These are phyloP conservation scores for Pachydiplax longipennis DNA, from an alignment of 2,888 invertebrate genomes.

Conservation along the genomic window DNA sequence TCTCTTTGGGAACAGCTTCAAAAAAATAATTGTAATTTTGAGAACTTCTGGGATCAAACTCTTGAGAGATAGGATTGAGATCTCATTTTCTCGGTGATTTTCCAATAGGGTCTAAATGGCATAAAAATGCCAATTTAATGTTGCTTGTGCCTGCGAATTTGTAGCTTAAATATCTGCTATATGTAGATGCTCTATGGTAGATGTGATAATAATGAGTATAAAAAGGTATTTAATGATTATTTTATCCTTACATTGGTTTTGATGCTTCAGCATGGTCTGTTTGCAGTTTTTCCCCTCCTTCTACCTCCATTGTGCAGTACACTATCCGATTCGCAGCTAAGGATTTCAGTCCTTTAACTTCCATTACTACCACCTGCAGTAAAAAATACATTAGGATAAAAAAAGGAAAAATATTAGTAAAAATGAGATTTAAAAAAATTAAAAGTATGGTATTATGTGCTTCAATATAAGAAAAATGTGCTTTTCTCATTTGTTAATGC, in stretches of 20 bases:
- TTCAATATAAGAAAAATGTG: background rate
- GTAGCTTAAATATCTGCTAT: too few relatives aligned
- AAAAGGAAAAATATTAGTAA: background rate
- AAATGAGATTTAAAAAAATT: background rate
- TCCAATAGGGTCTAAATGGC: too few relatives aligned
- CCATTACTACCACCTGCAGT: slow-evolving; percentile 93
- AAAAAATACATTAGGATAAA: background rate
- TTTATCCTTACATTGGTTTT: slow-evolving; percentile 84
- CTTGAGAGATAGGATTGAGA: too few relatives aligned
- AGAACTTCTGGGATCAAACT: too few relatives aligned
- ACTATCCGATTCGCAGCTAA: slow-evolving; percentile 97
- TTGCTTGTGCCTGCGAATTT: too few relatives aligned
- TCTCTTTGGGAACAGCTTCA: too few relatives aligned
- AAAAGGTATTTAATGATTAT: background rate
- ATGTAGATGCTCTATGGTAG: background rate
- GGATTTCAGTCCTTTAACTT: slow-evolving; percentile 97
- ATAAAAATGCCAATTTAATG: too few relatives aligned
- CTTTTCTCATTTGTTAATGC: too few relatives aligned
- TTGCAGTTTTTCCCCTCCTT: slow-evolving; percentile 97
- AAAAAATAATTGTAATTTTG: too few relatives aligned
- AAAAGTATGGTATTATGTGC: background rate
- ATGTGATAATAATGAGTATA: background rate
- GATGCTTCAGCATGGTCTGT: slow-evolving; percentile 99
- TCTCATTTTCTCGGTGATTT: too few relatives aligned
- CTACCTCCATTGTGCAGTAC: slow-evolving; percentile 99